These are phyloP conservation scores for Pollimyrus isidori DNA, from an alignment of 2,113 vertebrate genomes.

Conservation along the genomic window DNA sequence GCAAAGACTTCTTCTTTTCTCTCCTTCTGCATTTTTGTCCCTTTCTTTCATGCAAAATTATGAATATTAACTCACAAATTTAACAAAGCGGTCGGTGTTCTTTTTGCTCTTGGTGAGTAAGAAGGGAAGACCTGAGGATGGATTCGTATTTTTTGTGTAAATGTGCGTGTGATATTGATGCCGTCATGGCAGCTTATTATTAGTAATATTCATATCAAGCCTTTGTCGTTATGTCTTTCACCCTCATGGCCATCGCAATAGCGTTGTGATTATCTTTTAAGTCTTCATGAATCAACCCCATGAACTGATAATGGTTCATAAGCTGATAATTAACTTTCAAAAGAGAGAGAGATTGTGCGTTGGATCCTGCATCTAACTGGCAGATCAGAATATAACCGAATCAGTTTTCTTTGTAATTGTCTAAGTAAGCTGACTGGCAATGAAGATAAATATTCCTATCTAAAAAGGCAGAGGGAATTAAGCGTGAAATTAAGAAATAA, in stretches of 20 bases:
- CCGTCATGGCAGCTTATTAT: background rate
- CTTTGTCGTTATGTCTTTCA: background rate
- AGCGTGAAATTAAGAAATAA: background rate
- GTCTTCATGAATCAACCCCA: background rate
- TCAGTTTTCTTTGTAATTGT: background rate
- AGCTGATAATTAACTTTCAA: background rate
- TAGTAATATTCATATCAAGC: background rate
- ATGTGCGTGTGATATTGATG: background rate
- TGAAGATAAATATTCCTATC: background rate
- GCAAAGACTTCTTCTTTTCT: background rate
- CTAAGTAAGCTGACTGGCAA: background rate
- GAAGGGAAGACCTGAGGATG: too few relatives aligned
- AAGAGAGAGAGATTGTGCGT: background rate
- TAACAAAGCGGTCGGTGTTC: background rate
- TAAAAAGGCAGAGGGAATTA: background rate
- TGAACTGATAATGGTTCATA: background rate
- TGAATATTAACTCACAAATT: background rate
- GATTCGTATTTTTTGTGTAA: background rate
- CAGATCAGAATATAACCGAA: background rate
- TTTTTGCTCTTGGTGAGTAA: background rate
- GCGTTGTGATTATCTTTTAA: background rate
- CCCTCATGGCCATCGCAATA: background rate
- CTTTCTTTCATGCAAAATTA: background rate
- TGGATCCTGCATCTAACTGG: background rate
- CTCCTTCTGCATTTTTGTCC: background rate